Percentiles rank a stretch among this genome's conserved stretches.
phyloP scores from a whole-genome alignment of 2,113 vertebrate genomes.

The Rhinopithecus roxellana region DNA sequence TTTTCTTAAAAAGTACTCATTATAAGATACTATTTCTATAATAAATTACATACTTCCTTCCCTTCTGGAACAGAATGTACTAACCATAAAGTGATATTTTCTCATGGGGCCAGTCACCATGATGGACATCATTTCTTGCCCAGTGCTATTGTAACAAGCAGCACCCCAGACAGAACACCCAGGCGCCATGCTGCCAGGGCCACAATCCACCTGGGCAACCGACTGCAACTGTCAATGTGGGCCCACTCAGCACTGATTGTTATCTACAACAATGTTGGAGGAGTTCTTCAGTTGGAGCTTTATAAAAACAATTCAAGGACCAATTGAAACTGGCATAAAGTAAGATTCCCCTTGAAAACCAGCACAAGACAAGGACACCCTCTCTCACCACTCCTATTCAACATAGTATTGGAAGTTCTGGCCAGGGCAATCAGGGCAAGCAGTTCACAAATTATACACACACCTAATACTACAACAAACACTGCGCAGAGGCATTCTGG shows the following conservation, averaged over 20 bases:
- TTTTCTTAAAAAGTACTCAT: not conserved
- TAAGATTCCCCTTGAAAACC: too few relatives aligned
- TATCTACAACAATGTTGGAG: not conserved
- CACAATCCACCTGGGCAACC: not conserved
- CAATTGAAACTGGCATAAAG: not conserved
- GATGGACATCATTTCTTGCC: not conserved
- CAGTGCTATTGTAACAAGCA: not conserved
- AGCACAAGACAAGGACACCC: too few relatives aligned
- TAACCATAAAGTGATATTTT: conserved; percentile 5
- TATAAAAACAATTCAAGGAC: not conserved
- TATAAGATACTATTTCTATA: not conserved
- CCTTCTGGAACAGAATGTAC: conserved; percentile 19
- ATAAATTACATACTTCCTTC: not conserved
- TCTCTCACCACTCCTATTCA: too few relatives aligned
- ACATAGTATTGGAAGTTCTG: too few relatives aligned
- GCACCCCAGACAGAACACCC: not conserved
- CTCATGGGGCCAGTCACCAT: not conserved
- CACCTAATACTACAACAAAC: not conserved
- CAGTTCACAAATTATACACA: not conserved
- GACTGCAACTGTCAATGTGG: not conserved
- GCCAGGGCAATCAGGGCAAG: too few relatives aligned
- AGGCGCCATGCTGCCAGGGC: not conserved
- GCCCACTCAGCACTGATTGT: not conserved
- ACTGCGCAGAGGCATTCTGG: not conserved
- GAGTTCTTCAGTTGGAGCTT: not conserved